Base-by-base conservation (phyloP, 2,797 vertebrate genomes). In the Phrynocephalus guinanensis region DNA sequence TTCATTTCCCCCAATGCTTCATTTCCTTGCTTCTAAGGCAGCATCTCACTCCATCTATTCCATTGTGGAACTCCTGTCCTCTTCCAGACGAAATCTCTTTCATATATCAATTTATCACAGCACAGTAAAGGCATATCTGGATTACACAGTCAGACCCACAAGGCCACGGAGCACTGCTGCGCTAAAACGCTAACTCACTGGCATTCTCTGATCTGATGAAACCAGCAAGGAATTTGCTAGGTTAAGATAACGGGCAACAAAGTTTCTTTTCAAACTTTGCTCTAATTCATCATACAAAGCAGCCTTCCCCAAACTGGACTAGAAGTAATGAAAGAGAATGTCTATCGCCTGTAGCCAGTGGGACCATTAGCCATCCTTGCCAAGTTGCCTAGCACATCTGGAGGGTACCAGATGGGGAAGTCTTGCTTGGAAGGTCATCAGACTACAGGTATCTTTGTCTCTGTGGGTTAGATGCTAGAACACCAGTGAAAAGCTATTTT, bases 401-500 rank as follows among this genome's bases (percentile, higher is more conserved):
- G 18, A 68, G 6, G 26, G 67, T 24, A 72, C 70, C 70, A 71
- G 70, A n/a, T 71, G 52, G 9, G 70, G 28, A 72, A 72, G 70
- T 5, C 28, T 15, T 72, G 73, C 24, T 76, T 13, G 6, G 18
- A 48, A 22, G 16, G 4, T 24, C 2, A 26, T 26, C 38, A 48
- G 38, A 76, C 44, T 44, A 48, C 52, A 76, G 20, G 73, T 8
- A 77, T 13, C 24, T 9, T n/a, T 30, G 30, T n/a, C 50, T 77
- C 15, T 22, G 20, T 28, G 26, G 44, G 13, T 77, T 56, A 56
- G 28, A 6, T 48, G 13, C 24, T 48, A 48, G 38, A 10, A 8
- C 48, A 56, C 28, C 26, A 56, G 86, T 72, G 82, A 76, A 44
- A 90, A 89, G 84, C 83, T 86, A 86, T 93, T 6, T 20, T 30